These are phyloP conservation scores for Orycteropus afer DNA, from an alignment of 2,113 vertebrate genomes.

Conservation along the genomic window DNA sequence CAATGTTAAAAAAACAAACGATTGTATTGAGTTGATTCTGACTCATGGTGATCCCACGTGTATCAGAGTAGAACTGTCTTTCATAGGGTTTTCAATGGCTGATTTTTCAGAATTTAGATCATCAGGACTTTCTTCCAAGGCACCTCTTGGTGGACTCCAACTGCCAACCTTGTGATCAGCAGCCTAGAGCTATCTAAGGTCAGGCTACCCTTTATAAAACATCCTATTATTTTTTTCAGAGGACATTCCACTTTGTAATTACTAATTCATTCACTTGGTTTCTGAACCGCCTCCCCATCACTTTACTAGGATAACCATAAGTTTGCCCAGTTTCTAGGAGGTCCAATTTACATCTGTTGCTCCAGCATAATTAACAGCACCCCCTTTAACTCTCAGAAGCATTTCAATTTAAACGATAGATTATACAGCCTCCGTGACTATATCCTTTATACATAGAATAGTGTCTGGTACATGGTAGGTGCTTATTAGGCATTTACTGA, in stretches of 20 bases:
- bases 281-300: neutral
- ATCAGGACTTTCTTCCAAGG: neutral
- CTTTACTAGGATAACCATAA: neutral
- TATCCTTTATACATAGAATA: conserved; percentile 29
- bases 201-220: conserved; percentile 17
- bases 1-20: neutral
- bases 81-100: too few relatives aligned
- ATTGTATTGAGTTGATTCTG: neutral
- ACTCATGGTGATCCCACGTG: too few relatives aligned
- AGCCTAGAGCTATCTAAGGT: neutral
- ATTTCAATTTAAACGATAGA: conserved; percentile 27
- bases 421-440: conserved; percentile 21
- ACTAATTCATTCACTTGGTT: conserved; percentile 21
- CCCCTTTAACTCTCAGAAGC: neutral
- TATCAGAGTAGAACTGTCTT: too few relatives aligned
- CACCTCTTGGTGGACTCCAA: neutral
- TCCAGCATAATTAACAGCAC: neutral
- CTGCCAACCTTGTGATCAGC: neutral
- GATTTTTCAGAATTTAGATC: too few relatives aligned
- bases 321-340: neutral
- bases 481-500: conserved; percentile 21
- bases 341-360: neutral
- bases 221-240: conserved; percentile 57
- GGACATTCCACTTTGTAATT: neutral
- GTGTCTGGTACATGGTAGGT: neutral